Percentiles rank a stretch among this genome's conserved stretches.
These are phyloP conservation scores for Eremophila alpestris DNA, from an alignment of 2,797 vertebrate species.

Conservation along the genomic window DNA sequence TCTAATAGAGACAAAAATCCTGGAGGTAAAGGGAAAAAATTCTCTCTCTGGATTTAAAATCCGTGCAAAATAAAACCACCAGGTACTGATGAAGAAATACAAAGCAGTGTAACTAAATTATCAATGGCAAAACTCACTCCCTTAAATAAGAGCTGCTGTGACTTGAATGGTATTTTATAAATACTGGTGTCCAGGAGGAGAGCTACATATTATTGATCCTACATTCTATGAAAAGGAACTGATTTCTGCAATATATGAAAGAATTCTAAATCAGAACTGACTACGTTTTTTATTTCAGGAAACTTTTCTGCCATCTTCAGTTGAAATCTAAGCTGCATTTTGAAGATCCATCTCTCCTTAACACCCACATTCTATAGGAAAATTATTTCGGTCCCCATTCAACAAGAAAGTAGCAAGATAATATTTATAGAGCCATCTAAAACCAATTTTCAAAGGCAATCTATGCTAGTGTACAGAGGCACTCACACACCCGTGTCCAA, in stretches of 20 bases:
- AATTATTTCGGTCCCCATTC: neutral
- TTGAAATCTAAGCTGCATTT: neutral
- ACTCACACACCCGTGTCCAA: neutral
- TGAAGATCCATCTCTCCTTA: neutral
- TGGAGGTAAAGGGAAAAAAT: neutral
- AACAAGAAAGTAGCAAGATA: neutral
- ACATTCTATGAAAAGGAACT: constrained; percentile 1
- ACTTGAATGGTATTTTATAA: constrained; percentile 34
- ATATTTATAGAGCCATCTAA: neutral
- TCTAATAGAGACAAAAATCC: neutral
- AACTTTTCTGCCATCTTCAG: constrained; percentile 37
- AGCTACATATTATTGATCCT: constrained; percentile 7
- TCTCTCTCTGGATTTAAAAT: neutral
- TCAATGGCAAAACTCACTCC: constrained; percentile 18
- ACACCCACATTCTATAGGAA: neutral
- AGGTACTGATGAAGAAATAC: neutral
- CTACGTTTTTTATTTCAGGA: neutral
- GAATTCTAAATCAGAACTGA: neutral
- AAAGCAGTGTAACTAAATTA: constrained; percentile 24
- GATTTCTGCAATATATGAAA: neutral
- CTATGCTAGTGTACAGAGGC: neutral
- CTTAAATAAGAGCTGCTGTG: neutral
- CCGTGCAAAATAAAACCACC: neutral
- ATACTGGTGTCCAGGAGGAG: neutral
- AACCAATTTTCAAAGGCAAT: neutral